Base-by-base conservation (phyloP, 2,888 invertebrate species). In the Hypselothyrea guttata region DNA sequence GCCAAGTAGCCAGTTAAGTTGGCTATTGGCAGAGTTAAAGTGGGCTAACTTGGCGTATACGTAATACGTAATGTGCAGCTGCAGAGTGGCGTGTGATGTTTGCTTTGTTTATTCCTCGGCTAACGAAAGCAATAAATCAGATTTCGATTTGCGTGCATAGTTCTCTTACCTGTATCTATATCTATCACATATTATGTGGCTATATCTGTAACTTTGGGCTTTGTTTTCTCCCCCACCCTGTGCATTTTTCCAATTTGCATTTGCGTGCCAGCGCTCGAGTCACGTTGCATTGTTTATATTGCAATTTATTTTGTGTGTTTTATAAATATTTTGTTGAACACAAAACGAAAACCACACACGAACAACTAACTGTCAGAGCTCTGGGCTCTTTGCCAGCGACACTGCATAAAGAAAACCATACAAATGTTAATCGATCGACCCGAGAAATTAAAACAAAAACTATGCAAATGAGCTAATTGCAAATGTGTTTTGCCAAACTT, bases 341-440 rank as follows among this genome's bases (percentile, higher is more conserved):
- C 27, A 42, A 22, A 31, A 54, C 30, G 34, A 27, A 49, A 59
- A 45, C 12, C 22, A 28, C 12, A 27, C 15, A 11, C 22, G 5
- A 38, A n/a, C 8, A 46, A 46, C 8, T n/a, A 51, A 35, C 12
- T 34, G 22, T 22, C 22, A 22, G 22, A 5, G 3, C 2, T 22
- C 22, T 22, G 22, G 22, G 22, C 22, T 22, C 22, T 22, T 22
- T 22, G 22, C 22, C 22, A 22, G 22, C 22, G 22, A 22, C 2
- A 22, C 22, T 22, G 5, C 5, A 22, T 22, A 22, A 22, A 22
- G 49, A 41, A 64, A 71, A 38, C 74, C 72, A 69, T 66, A 71
- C 48, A 76, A 76, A 76, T 81, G 75, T 81, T 69, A 75, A 82
- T 78, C 79, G 76, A 78, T 78, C 63, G 64, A 49, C 42, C 40